Evolutionary conservation across 37 sponge, comb jelly and placozoan genomes (phyloP), one percentile per base, ranked within the genome.

Genomic region (Cladorhizidae sp.): DNA sequence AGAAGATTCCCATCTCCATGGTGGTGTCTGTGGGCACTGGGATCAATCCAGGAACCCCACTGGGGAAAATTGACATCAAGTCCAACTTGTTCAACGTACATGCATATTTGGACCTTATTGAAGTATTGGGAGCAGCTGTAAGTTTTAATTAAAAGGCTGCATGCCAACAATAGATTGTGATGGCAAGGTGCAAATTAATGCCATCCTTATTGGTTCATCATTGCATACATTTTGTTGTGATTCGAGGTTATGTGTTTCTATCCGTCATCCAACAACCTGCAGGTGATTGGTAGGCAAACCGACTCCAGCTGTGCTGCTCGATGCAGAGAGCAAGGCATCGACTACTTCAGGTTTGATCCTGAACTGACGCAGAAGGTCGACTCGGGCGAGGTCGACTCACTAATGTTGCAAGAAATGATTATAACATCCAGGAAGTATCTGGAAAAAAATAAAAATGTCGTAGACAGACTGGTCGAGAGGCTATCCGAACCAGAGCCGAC

Each of bases 11-110:
- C 15, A 78, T 85, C 1, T 71, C 85, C 22, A 22, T 85, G 36
- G 28, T 85, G 59, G 83, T 88, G 3, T 88, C 88, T 5, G 55
- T 88, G 23, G 88, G 88, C 17, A 69, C 73, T 49, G 88, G 88
- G 29, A 41, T 51, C 15, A 79, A 75, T 33, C 83, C 83, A 5
- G 40, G 51, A 23, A 62, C 68, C 40, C 22, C 17, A n/a, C n/a
- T 83, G 31, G 79, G 83, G 5, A 33, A 31, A 3, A 70, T 83
- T 40, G 74, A 88, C 71, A 67, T 63, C 41, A 25, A 57, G 25
- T 23, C 45, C 29, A 37, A 72, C 26, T 14, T 68, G 40, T 22
- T 77, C n/a, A 76, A 77, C 3, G 71, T 35, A 31, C 0, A 1
- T 12, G 40, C 67, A 8, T 79, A 49, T 50, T 8, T 33, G 18